Percentiles rank a stretch among this genome's conserved stretches.
These are phyloP conservation scores for Spheniscus humboldti DNA, from an alignment of 2,797 vertebrate genomes.

Conservation along the genomic window DNA sequence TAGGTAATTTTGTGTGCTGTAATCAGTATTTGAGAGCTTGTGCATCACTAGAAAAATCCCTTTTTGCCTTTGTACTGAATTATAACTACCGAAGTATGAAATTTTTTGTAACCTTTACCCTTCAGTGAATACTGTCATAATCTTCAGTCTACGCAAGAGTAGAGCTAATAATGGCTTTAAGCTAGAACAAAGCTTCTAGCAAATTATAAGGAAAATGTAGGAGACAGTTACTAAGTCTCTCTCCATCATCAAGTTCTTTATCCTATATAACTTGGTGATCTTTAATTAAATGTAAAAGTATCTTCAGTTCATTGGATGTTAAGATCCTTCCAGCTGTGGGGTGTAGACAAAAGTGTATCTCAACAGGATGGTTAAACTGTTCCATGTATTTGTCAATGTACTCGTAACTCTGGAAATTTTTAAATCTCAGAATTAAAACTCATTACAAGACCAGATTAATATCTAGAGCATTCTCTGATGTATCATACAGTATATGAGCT, in stretches of 20 bases:
- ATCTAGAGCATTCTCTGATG: not conserved
- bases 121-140: not conserved
- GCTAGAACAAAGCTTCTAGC: not conserved
- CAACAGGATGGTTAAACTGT: not conserved
- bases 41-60: not conserved
- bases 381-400: not conserved
- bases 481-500: not conserved
- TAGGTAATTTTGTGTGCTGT: not conserved
- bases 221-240: not conserved
- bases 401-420: not conserved
- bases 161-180: not conserved
- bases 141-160: not conserved
- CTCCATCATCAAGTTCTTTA: not conserved
- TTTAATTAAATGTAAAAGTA: not conserved
- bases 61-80: not conserved
- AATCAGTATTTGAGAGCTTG: not conserved
- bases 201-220: not conserved
- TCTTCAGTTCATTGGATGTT: not conserved
- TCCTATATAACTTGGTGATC: not conserved
- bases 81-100: not conserved
- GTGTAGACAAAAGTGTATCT: not conserved
- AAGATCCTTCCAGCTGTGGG: not conserved
- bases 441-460: not conserved
- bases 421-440: not conserved
- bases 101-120: not conserved